Evolutionary conservation across 1,140 invertebrate genomes (phyloP), one percentile per base, ranked within the genome.

Genomic region (Brachionus angularis): DNA sequence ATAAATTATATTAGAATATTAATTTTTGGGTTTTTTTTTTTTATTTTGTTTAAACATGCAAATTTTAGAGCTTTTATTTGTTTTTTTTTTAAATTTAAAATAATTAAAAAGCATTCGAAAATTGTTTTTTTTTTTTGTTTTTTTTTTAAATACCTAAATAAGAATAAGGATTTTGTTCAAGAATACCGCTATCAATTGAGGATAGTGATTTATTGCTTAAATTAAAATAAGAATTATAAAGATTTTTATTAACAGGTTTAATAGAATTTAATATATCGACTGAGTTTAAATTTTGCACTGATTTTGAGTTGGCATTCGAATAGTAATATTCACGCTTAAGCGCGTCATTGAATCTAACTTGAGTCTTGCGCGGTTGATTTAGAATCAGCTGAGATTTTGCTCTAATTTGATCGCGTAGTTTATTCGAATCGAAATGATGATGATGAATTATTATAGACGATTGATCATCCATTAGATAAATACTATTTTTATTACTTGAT

Each of bases 361-460:
- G 33, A n/a, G n/a, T n/a, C 18, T 2, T 36, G 33, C 16, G 53
- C 36, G 12, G 34, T 23, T 58, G 18, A 18, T n/a, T 58, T 58
- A n/a, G n/a, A n/a, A n/a, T n/a, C n/a, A n/a, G n/a, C n/a, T n/a
- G n/a, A n/a, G n/a, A n/a, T 25, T 12, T 58, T 7, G 25, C 25
- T 58, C 25, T 36, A 4, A 58, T 23, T 39, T 58, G 53, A 23
- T 21, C 39, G 23, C 33, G 36, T 34, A 58, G 36, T 33, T 31
- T 34, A 14, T 33, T 36, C 33, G 53, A 58, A 36, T 58, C 53
- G 47, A 67, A 67, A 33, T 67, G 42, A 33, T 67, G 62, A 67
- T 67, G 62, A 21, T 67, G 62, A n/a, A 67, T 67, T 3, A 50
- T 67, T 18, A 67, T 67, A 18, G 62, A 67, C 31, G 62, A 67